A percentile compares a stretch with the other conserved stretches of the same genome.
phyloP scores from a whole-genome alignment of 2,888 invertebrate genomes.

The Pseudeuparius sepicola region DNA sequence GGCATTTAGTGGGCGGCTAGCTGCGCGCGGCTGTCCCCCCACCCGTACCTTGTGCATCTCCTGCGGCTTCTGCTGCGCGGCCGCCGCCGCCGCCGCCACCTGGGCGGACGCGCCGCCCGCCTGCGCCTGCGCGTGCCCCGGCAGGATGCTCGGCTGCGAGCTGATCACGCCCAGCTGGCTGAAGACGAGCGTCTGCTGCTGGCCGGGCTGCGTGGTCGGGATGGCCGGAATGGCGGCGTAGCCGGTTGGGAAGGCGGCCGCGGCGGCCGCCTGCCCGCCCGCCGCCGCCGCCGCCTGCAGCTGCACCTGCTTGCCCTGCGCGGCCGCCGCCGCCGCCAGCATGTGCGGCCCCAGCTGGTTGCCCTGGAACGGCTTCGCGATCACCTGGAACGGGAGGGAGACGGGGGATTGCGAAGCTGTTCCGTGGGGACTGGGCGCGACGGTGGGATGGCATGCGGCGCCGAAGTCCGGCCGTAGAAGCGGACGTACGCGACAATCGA shows the following conservation, averaged over 20 bases:
- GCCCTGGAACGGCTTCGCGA: conserved; percentile 77
- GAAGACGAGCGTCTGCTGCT: conserved; percentile 71
- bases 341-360: conserved; percentile 71
- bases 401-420: too few species aligned
- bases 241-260: conserved; percentile 61
- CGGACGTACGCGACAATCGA: too few species aligned
- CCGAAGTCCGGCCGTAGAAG: too few species aligned
- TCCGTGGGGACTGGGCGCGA: too few species aligned
- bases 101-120: conserved; percentile 39
- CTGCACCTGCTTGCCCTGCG: conserved; percentile 64
- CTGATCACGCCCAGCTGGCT: conserved; percentile 61
- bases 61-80: conserved; percentile 49
- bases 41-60: conserved; percentile 58
- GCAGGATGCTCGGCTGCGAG: conserved; percentile 57
- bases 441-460: too few species aligned
- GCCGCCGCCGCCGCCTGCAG: conserved; percentile 70
- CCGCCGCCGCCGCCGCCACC: too few species aligned
- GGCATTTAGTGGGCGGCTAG: too few species aligned
- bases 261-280: conserved; percentile 50
- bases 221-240: conserved; percentile 72
- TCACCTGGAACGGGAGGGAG: conserved; percentile 50
- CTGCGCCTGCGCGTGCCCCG: conserved; percentile 43
- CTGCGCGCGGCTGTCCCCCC: too few species aligned
- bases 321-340: conserved; percentile 64
- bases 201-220: conserved; percentile 59